These are phyloP conservation scores for Harpegnathos saltator DNA, from an alignment of 1,140 invertebrate genomes.

Conservation along the genomic window DNA sequence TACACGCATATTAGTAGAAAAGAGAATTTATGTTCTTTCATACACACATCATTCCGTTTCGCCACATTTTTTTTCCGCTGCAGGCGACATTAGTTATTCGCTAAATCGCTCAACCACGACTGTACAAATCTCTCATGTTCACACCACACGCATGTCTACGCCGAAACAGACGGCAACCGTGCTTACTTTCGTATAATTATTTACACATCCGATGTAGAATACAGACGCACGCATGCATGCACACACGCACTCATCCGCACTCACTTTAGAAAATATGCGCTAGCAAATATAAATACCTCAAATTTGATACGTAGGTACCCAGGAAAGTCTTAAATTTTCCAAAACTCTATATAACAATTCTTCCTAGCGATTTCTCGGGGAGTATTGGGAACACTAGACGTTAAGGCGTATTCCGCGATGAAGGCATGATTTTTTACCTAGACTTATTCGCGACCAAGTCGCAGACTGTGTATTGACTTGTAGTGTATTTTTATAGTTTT, in stretches of 20 bases:
- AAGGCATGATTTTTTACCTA: too few species aligned
- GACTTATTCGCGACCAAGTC: too few species aligned
- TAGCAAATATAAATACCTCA: conserved; percentile 3
- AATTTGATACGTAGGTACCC: background rate
- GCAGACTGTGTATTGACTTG: too few species aligned
- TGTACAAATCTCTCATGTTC: conserved; percentile 43
- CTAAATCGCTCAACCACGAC: conserved; percentile 41
- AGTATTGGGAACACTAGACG: too few species aligned
- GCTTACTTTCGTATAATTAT: conserved; percentile 44
- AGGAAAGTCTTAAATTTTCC: too few species aligned
- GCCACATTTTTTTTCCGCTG: background rate
- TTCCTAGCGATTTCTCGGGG: too few species aligned
- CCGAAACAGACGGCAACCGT: background rate
- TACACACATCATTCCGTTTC: conserved; percentile 40
- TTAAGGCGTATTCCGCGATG: too few species aligned
- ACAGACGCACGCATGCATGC: background rate
- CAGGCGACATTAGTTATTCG: conserved; percentile 55
- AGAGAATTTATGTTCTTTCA: conserved; percentile 47
- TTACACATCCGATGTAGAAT: conserved; percentile 36
- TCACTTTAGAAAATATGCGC: conserved; percentile 49
- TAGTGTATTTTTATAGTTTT: too few species aligned
- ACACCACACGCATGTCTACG: background rate
- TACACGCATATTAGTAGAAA: conserved; percentile 53
- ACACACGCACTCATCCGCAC: background rate
- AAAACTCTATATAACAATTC: too few species aligned